Conservation (phyloP, 2,888 invertebrate species). For the Tethea ocularis region DNA sequence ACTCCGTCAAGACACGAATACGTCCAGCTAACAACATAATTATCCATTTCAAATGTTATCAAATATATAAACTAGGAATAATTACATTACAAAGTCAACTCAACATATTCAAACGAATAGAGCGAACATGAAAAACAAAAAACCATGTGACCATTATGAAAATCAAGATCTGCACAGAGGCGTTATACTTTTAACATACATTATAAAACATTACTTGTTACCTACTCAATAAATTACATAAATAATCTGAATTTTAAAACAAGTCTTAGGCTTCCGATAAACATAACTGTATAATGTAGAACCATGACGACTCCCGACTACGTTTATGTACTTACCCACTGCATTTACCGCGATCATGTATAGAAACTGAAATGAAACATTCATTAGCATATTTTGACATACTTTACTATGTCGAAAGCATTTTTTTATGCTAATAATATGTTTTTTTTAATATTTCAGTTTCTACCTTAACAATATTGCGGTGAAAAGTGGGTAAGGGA, state of each 20-base stretch:
- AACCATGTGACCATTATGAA: conserved; percentile 35
- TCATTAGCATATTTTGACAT: background rate
- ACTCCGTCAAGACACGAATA: conserved; percentile 9
- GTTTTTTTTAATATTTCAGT: background rate
- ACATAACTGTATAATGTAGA: conserved; percentile 47
- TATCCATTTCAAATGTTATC: conserved; percentile 5
- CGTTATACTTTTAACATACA: conserved; percentile 49
- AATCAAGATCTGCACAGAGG: conserved; percentile 53
- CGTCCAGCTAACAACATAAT: conserved; percentile 6
- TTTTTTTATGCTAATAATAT: background rate
- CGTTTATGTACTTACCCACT: conserved; percentile 20
- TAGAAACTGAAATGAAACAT: background rate
- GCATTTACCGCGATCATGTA: background rate
- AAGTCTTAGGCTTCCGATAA: conserved; percentile 80
- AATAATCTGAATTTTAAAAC: conserved; percentile 82
- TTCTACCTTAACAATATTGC: background rate
- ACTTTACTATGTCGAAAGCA: background rate
- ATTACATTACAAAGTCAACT: background rate
- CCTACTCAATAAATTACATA: conserved; percentile 82
- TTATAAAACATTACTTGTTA: conserved; percentile 65
- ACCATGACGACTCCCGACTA: conserved; percentile 42
- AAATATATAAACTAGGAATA: conserved; percentile 2
- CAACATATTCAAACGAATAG: background rate
- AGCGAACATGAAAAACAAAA: conserved; percentile 24
- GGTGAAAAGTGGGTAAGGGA: conserved; percentile 33